These are phyloP conservation scores for Glaucopsyche alexis DNA, from an alignment of 2,888 invertebrate genomes.

Conservation along the genomic window DNA sequence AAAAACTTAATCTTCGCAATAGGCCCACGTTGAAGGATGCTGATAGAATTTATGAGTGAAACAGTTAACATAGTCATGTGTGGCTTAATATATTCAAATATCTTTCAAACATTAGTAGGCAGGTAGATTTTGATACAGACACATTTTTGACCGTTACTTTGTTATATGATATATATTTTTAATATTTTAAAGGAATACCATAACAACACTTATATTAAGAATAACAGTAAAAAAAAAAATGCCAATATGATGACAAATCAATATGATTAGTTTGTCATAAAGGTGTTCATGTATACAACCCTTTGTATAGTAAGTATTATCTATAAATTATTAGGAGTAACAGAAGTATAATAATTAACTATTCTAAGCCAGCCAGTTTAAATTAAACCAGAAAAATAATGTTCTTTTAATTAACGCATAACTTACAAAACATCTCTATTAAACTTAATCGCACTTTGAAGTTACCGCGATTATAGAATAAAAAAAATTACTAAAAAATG, in stretches of 20 bases:
- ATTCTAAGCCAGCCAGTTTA: too few species aligned
- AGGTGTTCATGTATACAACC: too few species aligned
- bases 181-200: not conserved
- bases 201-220: not conserved
- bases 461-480: too few species aligned
- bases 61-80: constrained; percentile 9
- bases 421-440: too few species aligned
- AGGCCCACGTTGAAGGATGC: not conserved
- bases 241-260: not conserved
- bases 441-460: too few species aligned
- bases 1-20: not conserved
- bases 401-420: too few species aligned
- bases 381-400: too few species aligned
- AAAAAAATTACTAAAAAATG: too few species aligned
- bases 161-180: constrained; percentile 12
- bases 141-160: constrained; percentile 4
- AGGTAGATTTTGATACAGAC: not conserved
- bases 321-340: too few species aligned
- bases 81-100: constrained; percentile 5
- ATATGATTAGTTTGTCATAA: not conserved
- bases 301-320: too few species aligned
- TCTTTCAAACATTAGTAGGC: not conserved
- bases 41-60: constrained; percentile 14
- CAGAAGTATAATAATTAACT: too few species aligned
- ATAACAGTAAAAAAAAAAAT: not conserved